Evolutionary conservation across 2,888 invertebrate species (phyloP), one percentile per base, ranked within the genome.

Genomic region (Eupithecia dodoneata): DNA sequence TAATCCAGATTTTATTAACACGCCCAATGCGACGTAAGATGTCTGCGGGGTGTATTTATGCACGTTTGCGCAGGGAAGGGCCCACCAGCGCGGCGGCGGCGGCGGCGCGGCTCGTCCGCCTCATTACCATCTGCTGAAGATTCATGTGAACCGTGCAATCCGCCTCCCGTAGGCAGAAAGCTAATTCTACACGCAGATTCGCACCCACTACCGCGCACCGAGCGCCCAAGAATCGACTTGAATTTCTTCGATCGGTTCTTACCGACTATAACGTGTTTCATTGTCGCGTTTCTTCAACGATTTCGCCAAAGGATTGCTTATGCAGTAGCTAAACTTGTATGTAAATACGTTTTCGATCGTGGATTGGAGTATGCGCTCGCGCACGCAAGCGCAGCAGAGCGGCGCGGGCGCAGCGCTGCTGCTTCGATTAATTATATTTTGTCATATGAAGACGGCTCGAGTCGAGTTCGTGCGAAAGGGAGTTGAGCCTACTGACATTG

Each of bases 401-500:
- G 90, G 84, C 82, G 84, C 87, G 86, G 87, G 86, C 87, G 81
- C 84, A 79, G 83, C 81, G 86, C 85, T 85, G 86, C 85, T 85
- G 87, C 85, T 89, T 88, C 89, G 90, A 89, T 92, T 90, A 85
- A 92, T 89, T 90, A 89, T 91, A 91, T 92, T 91, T 91, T 92
- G 93, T 93, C 91, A 92, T 91, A 87, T 78, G 91, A 93, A 89
- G 87, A 90, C 87, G 83, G 86, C 85, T 30, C 30, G 87, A 86
- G 86, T 81, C 86, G 87, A 90, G 89, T 93, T 92, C 91, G 87
- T 91, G 92, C 92, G 93, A 94, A 93, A 93, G 92, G 93, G 92
- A 93, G 88, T 92, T 89, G 87, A 92, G 89, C 87, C 90, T 88
- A 90, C 90, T 90, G 92, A 92, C 93, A 93, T 94, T 93, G 93